These are phyloP conservation scores for Erebia palarica DNA, from an alignment of 2,888 invertebrate species.

Conservation along the genomic window DNA sequence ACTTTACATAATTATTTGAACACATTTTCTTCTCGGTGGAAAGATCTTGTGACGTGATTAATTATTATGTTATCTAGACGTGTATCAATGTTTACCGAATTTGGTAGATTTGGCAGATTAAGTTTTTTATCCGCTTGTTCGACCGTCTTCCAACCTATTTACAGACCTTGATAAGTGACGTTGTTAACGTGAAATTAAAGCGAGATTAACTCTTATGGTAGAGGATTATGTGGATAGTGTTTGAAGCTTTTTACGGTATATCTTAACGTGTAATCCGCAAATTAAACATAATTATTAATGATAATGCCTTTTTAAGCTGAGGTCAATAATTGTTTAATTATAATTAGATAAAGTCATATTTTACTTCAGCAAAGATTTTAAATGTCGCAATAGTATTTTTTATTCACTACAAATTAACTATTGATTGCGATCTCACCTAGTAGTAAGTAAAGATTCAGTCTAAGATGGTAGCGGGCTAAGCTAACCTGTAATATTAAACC, in stretches of 20 bases:
- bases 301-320: neutral
- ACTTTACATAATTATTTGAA: neutral
- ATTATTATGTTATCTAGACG: conserved; percentile 68
- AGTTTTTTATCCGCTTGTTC: conserved; percentile 52
- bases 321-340: neutral
- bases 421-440: too few species aligned
- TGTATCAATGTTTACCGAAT: conserved; percentile 70
- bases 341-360: too few species aligned
- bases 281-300: neutral
- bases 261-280: neutral
- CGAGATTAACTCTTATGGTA: conserved; percentile 28
- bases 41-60: conserved; percentile 62
- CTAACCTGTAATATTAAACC: too few species aligned
- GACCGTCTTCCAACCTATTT: conserved; percentile 49
- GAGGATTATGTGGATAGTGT: conserved; percentile 29
- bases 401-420: too few species aligned
- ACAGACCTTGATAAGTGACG: conserved; percentile 51
- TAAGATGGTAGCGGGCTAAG: too few species aligned
- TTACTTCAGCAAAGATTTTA: too few species aligned
- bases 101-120: conserved; percentile 69
- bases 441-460: too few species aligned
- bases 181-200: conserved; percentile 40
- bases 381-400: too few species aligned
- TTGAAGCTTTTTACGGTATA: neutral
- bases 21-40: conserved; percentile 42